Conservation (phyloP, 2,113 vertebrate species). For the Campylorhamphus procurvoides region DNA sequence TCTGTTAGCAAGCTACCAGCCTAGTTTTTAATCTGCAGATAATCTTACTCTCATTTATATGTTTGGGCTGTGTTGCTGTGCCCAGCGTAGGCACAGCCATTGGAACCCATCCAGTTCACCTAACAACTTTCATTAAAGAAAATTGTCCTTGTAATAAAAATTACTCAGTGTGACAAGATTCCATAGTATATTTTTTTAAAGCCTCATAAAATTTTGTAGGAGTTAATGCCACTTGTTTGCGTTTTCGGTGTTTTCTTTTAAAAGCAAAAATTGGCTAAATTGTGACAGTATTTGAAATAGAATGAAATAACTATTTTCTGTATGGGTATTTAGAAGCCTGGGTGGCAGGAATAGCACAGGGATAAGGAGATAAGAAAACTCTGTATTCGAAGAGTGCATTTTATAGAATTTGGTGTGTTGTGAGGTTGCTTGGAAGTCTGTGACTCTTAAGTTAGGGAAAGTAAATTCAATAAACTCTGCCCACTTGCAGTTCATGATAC, state of each 20-base stretch:
- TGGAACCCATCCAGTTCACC: slow-evolving; percentile 60
- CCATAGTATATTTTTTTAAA: slow-evolving; percentile 42
- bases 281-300: not conserved
- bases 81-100: not conserved
- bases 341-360: not conserved
- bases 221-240: slow-evolving; percentile 3
- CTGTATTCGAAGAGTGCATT: not conserved
- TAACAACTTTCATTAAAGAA: slow-evolving; percentile 62
- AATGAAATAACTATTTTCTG: not conserved
- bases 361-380: not conserved
- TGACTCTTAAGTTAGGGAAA: not conserved
- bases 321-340: not conserved
- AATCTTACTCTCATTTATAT: slow-evolving; percentile 37
- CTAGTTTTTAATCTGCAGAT: slow-evolving; percentile 42
- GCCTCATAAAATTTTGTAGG: slow-evolving; percentile 46
- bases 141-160: slow-evolving; percentile 63
- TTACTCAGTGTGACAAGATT: slow-evolving; percentile 53
- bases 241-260: not conserved
- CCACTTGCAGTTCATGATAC: not conserved
- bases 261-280: slow-evolving; percentile 17
- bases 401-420: not conserved
- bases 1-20: slow-evolving; percentile 24
- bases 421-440: not conserved
- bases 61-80: slow-evolving; percentile 23
- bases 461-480: not conserved